Percentiles rank a stretch among this genome's conserved stretches.
These are phyloP conservation scores for Neodiprion virginianus DNA, from an alignment of 1,140 invertebrate species.

Conservation along the genomic window DNA sequence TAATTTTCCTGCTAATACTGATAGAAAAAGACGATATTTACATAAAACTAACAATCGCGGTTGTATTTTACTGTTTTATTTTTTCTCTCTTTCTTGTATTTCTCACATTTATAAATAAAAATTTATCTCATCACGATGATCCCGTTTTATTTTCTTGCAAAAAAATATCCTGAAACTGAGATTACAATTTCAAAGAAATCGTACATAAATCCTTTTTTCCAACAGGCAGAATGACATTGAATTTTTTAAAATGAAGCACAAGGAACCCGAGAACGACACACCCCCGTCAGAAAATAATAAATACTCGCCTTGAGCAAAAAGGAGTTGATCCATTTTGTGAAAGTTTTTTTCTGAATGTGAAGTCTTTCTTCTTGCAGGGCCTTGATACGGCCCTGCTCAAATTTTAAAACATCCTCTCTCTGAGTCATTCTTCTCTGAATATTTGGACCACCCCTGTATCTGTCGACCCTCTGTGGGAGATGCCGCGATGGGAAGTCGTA, in stretches of 20 bases:
- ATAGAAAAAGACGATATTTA: conserved; percentile 1
- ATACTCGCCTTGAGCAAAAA: conserved; percentile 91
- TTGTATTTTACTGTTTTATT: conserved; percentile 6
- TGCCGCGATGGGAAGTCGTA: conserved; percentile 30
- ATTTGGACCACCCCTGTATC: conserved; percentile 40
- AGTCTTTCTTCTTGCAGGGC: conserved; percentile 95
- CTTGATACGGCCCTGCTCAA: conserved; percentile 95
- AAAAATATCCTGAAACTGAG: too few species aligned
- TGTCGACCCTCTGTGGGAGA: conserved; percentile 36
- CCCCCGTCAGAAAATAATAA: neutral
- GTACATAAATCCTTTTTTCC: too few species aligned
- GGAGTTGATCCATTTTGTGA: conserved; percentile 99
- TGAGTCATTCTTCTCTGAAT: conserved; percentile 81
- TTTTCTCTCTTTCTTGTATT: conserved; percentile 11
- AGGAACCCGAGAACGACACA: too few species aligned
- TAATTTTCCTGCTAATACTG: conserved; percentile 14
- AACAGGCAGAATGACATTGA: too few species aligned
- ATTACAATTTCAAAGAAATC: too few species aligned
- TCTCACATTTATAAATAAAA: conserved; percentile 8
- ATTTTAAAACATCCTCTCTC: conserved; percentile 89
- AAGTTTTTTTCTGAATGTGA: conserved; percentile 99
- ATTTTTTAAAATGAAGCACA: too few species aligned
- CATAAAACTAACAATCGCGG: conserved; percentile 12
- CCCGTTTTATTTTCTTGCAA: too few species aligned
- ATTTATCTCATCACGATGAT: too few species aligned